Conservation (phyloP, 2,888 invertebrate genomes). For the Leptogaster cylindrica region DNA sequence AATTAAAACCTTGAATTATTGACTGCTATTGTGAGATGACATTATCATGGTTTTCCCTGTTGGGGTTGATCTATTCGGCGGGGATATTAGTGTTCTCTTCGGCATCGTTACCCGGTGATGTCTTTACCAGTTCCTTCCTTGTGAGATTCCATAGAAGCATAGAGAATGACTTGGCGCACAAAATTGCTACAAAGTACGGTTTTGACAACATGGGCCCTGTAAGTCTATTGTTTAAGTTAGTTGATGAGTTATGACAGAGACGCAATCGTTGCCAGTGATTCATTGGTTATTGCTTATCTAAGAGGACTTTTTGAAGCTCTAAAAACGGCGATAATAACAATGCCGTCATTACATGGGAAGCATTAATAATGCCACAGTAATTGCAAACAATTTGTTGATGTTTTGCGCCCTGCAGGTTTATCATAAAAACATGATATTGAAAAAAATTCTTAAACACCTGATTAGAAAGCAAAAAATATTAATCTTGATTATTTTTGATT, state of each 20-base stretch:
- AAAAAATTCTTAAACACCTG: too few relatives aligned
- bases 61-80: slow-evolving; percentile 45
- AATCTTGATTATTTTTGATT: too few relatives aligned
- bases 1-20: not conserved
- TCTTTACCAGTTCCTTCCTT: slow-evolving; percentile 96
- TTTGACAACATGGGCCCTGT: slow-evolving; percentile 95
- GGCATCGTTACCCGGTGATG: slow-evolving; percentile 62
- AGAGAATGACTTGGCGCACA: slow-evolving; percentile 76
- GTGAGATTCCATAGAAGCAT: slow-evolving; percentile 85
- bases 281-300: too few relatives aligned
- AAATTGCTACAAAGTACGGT: slow-evolving; percentile 86
- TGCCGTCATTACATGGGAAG: too few relatives aligned
- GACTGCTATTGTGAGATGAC: slow-evolving; percentile 45
- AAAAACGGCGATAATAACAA: too few relatives aligned
- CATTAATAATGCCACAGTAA: too few relatives aligned
- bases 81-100: slow-evolving; percentile 38
- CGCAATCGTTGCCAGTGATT: too few relatives aligned
- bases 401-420: too few relatives aligned
- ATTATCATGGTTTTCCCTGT: slow-evolving; percentile 47
- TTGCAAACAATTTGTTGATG: too few relatives aligned
- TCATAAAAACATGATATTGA: too few relatives aligned
- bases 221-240: slow-evolving; percentile 64
- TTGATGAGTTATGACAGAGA: slow-evolving; percentile 41
- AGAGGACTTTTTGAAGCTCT: too few relatives aligned
- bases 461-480: too few relatives aligned